Percentiles rank a stretch among this genome's conserved stretches.
These are phyloP conservation scores for Neomicropteryx cornuta DNA, from an alignment of 1,140 invertebrate genomes.

Conservation along the genomic window DNA sequence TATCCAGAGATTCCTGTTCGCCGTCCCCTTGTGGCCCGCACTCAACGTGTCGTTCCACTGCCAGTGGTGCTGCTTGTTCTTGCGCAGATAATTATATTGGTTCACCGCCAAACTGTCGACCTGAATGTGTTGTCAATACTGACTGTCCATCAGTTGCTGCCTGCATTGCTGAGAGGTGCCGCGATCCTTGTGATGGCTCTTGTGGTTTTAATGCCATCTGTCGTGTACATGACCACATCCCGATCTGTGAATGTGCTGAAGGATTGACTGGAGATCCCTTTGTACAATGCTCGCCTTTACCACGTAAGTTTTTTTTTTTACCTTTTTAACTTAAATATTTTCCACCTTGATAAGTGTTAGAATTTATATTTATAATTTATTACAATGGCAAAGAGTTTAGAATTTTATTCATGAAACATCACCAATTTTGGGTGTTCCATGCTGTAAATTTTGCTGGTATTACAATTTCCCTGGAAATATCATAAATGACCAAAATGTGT, in stretches of 20 bases:
- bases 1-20: slow-evolving; percentile 50
- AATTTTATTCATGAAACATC: too few species aligned
- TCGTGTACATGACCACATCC: slow-evolving; percentile 62
- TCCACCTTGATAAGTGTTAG: slow-evolving; percentile 9
- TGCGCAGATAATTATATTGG: slow-evolving; percentile 67
- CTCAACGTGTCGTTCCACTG: slow-evolving; percentile 48
- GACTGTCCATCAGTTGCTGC: slow-evolving; percentile 68
- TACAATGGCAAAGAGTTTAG: slow-evolving; percentile 1
- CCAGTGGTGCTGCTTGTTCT: slow-evolving; percentile 58
- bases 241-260: slow-evolving; percentile 59
- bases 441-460: too few species aligned
- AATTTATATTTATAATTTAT: background rate
- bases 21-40: slow-evolving; percentile 71
- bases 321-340: slow-evolving; percentile 1
- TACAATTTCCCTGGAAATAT: too few species aligned
- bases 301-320: slow-evolving; percentile 38
- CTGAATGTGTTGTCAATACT: slow-evolving; percentile 67
- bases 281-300: slow-evolving; percentile 48
- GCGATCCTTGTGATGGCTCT: slow-evolving; percentile 66
- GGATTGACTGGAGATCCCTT: slow-evolving; percentile 71
- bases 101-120: slow-evolving; percentile 64
- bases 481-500: too few species aligned
- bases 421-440: too few species aligned
- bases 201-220: slow-evolving; percentile 69
- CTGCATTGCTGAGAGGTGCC: slow-evolving; percentile 67